A percentile compares a stretch with the other conserved stretches of the same genome.
Conservation (phyloP, 2,113 vertebrate species). For the Aplodontia rufa region DNA sequence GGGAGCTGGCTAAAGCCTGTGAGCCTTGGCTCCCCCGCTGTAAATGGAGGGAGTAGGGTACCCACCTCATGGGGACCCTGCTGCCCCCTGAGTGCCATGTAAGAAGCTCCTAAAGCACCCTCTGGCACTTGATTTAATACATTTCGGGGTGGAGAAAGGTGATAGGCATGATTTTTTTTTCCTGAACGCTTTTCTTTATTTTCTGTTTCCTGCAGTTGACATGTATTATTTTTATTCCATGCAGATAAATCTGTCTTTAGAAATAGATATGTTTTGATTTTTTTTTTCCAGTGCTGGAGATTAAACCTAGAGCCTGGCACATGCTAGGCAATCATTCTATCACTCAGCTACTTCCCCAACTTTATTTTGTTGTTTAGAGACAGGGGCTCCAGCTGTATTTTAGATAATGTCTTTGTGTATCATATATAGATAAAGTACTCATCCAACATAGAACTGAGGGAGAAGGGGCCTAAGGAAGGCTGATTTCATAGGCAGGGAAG, state of each 20-base stretch:
- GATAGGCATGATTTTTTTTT: neutral
- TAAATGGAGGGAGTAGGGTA: neutral
- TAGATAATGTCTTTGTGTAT: neutral
- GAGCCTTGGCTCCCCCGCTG: neutral
- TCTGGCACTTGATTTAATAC: neutral
- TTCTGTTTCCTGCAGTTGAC: neutral
- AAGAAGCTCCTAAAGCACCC: neutral
- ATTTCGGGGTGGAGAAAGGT: neutral
- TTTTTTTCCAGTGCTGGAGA: neutral
- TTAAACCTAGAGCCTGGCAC: neutral
- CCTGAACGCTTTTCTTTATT: neutral
- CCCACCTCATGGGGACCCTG: neutral
- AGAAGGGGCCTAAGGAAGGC: neutral
- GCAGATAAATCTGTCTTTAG: neutral
- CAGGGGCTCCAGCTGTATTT: too few relatives aligned
- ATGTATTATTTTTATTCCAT: neutral
- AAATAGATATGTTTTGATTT: neutral
- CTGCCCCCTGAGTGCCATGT: neutral
- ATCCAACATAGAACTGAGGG: neutral
- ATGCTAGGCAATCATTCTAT: neutral
- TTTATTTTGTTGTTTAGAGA: neutral
- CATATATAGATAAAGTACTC: neutral
- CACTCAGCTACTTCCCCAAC: neutral
- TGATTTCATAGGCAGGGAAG: neutral
- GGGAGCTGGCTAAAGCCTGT: accelerated